Percentiles rank a stretch among this genome's conserved stretches.
phyloP scores from a whole-genome alignment of 2,888 invertebrate genomes.

The Rhogogaster chlorosoma region DNA sequence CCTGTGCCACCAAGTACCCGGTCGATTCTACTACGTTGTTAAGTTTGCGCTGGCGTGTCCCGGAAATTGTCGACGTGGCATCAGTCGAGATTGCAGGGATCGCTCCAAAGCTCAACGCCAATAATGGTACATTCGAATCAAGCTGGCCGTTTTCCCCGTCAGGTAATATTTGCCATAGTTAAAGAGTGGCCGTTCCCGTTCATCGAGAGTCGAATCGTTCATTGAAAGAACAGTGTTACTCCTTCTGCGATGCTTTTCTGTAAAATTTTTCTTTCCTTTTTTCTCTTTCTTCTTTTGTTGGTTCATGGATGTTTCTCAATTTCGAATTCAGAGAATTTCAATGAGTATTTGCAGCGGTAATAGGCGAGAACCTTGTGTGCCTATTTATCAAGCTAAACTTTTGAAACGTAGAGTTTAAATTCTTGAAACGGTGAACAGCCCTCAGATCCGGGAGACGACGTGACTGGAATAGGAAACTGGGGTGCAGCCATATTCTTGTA shows the following conservation, averaged over 20 bases:
- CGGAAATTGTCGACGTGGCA: constrained; percentile 45
- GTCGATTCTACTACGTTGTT: constrained; percentile 36
- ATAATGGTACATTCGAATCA: neutral
- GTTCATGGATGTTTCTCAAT: neutral
- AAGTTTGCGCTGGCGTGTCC: constrained; percentile 47
- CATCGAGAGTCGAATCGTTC: neutral
- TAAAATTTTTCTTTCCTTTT: neutral
- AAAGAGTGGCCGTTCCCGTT: neutral
- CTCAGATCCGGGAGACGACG: neutral
- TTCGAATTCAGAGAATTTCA: neutral
- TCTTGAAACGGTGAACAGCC: neutral
- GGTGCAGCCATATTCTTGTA: neutral
- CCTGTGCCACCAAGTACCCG: neutral
- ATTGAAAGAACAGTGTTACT: neutral
- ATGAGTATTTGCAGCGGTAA: neutral
- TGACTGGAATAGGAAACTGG: constrained; percentile 21
- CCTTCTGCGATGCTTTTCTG: neutral
- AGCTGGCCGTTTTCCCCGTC: neutral
- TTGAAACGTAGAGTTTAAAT: neutral
- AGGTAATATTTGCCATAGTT: constrained; percentile 1
- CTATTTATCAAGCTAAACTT: neutral
- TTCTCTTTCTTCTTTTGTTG: neutral
- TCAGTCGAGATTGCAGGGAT: constrained; percentile 29
- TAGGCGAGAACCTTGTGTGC: neutral
- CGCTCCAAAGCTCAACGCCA: neutral